These are phyloP conservation scores for Asbolus verrucosus DNA, from an alignment of 1,140 invertebrate genomes.

Conservation along the genomic window DNA sequence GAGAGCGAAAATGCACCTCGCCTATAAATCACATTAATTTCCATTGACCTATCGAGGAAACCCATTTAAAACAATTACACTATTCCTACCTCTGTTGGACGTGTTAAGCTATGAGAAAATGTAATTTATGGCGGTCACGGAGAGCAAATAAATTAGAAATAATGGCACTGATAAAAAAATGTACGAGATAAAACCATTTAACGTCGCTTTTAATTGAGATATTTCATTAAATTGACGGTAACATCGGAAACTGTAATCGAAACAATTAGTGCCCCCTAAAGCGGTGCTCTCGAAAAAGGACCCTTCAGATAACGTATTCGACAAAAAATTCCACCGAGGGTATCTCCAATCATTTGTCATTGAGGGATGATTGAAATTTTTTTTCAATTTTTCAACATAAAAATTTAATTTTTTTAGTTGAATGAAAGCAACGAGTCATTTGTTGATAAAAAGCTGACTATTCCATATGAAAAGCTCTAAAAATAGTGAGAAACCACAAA, in stretches of 20 bases:
- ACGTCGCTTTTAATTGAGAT: conserved; percentile 42
- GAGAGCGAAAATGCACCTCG: background rate
- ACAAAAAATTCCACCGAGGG: too few species aligned
- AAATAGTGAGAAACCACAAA: too few species aligned
- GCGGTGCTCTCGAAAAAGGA: too few species aligned
- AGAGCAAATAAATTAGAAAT: conserved; percentile 14
- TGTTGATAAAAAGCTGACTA: too few species aligned
- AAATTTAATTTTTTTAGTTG: too few species aligned
- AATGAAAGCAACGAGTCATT: too few species aligned
- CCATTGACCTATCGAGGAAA: background rate
- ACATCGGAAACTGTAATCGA: background rate
- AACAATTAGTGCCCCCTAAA: too few species aligned
- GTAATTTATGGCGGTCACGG: conserved; percentile 2
- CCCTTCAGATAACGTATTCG: too few species aligned
- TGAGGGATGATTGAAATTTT: too few species aligned
- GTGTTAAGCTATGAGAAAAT: conserved; percentile 2
- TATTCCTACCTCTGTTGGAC: background rate
- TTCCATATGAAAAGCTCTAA: too few species aligned
- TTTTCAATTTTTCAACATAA: too few species aligned
- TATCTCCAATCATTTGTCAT: too few species aligned
- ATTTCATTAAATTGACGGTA: conserved; percentile 23
- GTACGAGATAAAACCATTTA: conserved; percentile 25
- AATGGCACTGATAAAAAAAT: conserved; percentile 23
- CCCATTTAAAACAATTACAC: conserved; percentile 6
- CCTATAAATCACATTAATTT: conserved; percentile 8